Evolutionary conservation across 2,113 vertebrate genomes (phyloP).

Genomic region (Perca fluviatilis): DNA sequence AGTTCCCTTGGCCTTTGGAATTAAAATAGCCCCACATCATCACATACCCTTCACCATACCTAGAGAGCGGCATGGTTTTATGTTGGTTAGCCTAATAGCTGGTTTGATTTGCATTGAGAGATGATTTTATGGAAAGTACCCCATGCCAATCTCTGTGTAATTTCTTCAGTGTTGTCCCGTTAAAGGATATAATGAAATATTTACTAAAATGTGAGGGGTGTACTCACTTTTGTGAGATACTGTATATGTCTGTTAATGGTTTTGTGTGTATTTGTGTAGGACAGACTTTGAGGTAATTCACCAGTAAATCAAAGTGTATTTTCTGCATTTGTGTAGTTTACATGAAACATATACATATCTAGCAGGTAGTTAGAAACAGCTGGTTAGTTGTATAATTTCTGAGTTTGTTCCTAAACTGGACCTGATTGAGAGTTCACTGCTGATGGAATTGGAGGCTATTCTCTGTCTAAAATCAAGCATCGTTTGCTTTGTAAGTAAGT

Average conservation of each 20-base stretch:
- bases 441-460: conserved; percentile 22
- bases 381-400: background rate
- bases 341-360: background rate
- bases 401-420: conserved; percentile 24
- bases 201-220: too few species aligned
- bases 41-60: too few species aligned
- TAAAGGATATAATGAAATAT: too few species aligned
- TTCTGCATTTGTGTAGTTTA: background rate
- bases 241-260: background rate
- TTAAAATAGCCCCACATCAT: too few species aligned
- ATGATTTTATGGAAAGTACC: too few species aligned
- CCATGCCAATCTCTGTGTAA: too few species aligned
- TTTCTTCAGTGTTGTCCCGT: too few species aligned
- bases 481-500: conserved; percentile 7
- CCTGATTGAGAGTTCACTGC: conserved; percentile 13
- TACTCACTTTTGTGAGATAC: too few species aligned
- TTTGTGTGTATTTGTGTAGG: conserved; percentile 22
- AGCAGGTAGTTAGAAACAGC: background rate
- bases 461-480: conserved; percentile 4
- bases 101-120: too few species aligned
- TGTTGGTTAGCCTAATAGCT: too few species aligned
- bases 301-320: background rate
- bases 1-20: too few species aligned
- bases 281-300: background rate
- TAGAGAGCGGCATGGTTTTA: too few species aligned